These are phyloP conservation scores for Borostomias antarcticus DNA, from an alignment of 2,797 vertebrate genomes.

Conservation along the genomic window DNA sequence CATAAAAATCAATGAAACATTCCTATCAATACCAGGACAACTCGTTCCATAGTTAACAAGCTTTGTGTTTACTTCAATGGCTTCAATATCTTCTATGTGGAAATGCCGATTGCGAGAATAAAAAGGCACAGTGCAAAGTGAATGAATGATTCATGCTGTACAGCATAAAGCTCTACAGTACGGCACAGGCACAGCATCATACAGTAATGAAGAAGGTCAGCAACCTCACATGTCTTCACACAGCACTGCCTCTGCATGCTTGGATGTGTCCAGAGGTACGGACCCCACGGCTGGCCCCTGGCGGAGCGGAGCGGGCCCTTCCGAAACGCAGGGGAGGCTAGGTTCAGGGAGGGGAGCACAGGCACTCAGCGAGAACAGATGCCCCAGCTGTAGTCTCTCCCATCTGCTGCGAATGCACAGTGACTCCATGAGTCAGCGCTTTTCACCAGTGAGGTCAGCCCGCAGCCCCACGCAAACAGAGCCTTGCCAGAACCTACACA, in stretches of 20 bases:
- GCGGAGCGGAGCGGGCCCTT: constrained; percentile 35
- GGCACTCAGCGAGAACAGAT: constrained; percentile 44
- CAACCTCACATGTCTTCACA: constrained; percentile 32
- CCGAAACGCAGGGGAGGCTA: constrained; percentile 44
- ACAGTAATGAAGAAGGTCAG: constrained; percentile 27
- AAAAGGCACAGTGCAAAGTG: background rate
- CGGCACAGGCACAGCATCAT: background rate
- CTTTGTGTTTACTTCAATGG: too few species aligned
- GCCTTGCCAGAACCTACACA: background rate
- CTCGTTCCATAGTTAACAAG: background rate
- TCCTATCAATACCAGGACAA: constrained; percentile 10
- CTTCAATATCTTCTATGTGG: background rate
- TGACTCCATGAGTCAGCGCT: constrained; percentile 53
- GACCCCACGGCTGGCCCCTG: constrained; percentile 55
- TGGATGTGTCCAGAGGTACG: constrained; percentile 56
- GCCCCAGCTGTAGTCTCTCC: constrained; percentile 54
- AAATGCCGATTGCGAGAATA: background rate
- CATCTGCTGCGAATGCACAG: constrained; percentile 51
- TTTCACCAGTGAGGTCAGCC: constrained; percentile 56
- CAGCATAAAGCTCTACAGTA: background rate
- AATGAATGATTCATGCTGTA: constrained; percentile 28
- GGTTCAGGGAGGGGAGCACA: constrained; percentile 36
- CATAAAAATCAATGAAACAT: constrained; percentile 14
- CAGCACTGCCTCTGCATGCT: constrained; percentile 54
- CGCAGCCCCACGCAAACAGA: constrained; percentile 26